These are phyloP conservation scores for Cecidostiba fungosa DNA, from an alignment of 2,888 invertebrate species.

Conservation along the genomic window DNA sequence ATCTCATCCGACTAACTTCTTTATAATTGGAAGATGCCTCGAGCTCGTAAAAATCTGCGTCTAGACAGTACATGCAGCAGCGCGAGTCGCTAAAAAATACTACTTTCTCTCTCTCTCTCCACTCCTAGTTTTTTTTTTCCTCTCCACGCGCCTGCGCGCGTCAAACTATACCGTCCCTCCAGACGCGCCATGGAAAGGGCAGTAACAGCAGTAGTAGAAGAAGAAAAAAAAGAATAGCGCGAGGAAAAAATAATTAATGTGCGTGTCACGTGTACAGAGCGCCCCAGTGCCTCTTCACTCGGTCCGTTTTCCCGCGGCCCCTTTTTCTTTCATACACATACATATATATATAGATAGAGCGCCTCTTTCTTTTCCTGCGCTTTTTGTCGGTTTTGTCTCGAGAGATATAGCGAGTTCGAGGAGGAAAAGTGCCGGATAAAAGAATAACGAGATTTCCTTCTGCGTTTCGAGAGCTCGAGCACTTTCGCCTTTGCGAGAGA, in stretches of 20 bases:
- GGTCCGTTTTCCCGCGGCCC: constrained; percentile 54
- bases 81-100: background rate
- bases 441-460: constrained; percentile 61
- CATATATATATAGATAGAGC: constrained; percentile 3
- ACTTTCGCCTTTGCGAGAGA: constrained; percentile 55
- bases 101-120: background rate
- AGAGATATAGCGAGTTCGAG: constrained; percentile 49
- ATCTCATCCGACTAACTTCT: background rate
- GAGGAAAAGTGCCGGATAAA: constrained; percentile 58
- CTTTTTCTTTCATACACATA: constrained; percentile 9
- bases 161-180: background rate
- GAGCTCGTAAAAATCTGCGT: constrained; percentile 24
- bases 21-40: constrained; percentile 18
- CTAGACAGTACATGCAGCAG: constrained; percentile 23
- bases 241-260: constrained; percentile 78
- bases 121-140: background rate
- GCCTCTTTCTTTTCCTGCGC: constrained; percentile 16
- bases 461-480: constrained; percentile 31
- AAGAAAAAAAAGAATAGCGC: constrained; percentile 64
- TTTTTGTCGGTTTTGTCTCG: constrained; percentile 41
- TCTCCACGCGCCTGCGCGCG: constrained; percentile 1
- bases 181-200: background rate
- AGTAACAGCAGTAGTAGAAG: background rate
- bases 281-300: constrained; percentile 57
- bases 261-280: constrained; percentile 73